Percentiles rank a stretch among this genome's conserved stretches.
Conservation (phyloP, 2,797 vertebrate genomes). For the Ctenopoma kingsleyae region DNA sequence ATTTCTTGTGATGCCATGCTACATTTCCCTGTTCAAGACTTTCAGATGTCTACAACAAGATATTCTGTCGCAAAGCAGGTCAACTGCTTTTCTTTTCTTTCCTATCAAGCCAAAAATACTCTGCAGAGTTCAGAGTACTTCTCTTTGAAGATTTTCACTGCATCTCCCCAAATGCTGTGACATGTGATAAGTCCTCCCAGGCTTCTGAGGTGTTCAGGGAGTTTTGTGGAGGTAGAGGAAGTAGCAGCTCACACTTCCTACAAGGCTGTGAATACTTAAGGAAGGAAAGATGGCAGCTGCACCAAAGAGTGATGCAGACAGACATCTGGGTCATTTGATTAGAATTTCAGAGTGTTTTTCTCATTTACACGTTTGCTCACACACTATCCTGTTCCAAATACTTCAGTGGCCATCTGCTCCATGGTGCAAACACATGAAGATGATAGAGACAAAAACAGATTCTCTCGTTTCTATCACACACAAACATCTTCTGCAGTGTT, state of each 20-base stretch:
- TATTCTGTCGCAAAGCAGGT: slow-evolving; percentile 22
- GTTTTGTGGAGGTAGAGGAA: slow-evolving; percentile 19
- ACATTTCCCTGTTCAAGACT: slow-evolving; percentile 1
- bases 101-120: slow-evolving; percentile 13
- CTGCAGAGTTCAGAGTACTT: slow-evolving; percentile 10
- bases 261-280: slow-evolving; percentile 38
- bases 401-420: neutral
- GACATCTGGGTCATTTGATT: slow-evolving; percentile 29
- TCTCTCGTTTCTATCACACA: neutral
- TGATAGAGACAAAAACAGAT: slow-evolving; percentile 1
- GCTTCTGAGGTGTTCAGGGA: slow-evolving; percentile 26
- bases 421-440: neutral
- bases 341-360: neutral
- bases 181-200: slow-evolving; percentile 24
- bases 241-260: slow-evolving; percentile 30
- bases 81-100: slow-evolving; percentile 7
- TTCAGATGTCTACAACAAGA: slow-evolving; percentile 6
- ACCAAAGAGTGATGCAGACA: slow-evolving; percentile 8
- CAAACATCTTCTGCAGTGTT: neutral
- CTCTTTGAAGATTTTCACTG: slow-evolving; percentile 45
- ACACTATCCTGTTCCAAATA: slow-evolving; percentile 1
- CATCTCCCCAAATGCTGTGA: slow-evolving; percentile 24
- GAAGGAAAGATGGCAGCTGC: neutral
- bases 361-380: slow-evolving; percentile 11
- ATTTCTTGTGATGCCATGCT: neutral